Evolutionary conservation across 2,797 vertebrate species (phyloP), one percentile per base, ranked within the genome.

Genomic region (Clarias fuscus): DNA sequence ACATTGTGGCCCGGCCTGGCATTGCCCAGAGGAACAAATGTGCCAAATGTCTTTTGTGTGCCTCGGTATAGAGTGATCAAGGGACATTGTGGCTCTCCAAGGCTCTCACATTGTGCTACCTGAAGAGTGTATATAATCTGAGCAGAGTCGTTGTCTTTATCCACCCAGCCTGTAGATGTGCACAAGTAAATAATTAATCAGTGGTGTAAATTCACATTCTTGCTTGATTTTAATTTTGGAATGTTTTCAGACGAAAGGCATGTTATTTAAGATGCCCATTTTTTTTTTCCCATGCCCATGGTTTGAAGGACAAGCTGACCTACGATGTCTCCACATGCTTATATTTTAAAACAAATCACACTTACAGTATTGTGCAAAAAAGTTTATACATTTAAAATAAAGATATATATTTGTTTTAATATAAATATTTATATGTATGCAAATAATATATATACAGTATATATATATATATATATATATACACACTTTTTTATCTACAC

Each of bases 61-160:
- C 96, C 96, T 77, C 95, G 94, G 90, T 97, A 97, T 73, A 97
- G 91, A 53, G 93, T 95, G 56, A 95, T 92, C 71, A 89, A 56
- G 3, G 92, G 93, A 84, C 95, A 96, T 22, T 20, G 4, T 0
- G 67, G 8, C 43, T 48, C 62, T 83, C 77, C 83, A 6, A 15
- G 15, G 24, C 85, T 58, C 17, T 91, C 89, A 70, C 95, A 96
- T 10, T 89, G 89, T 8, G 91, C 87, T 59, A 94, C 94, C 82
- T 94, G 93, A 82, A 97, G 89, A 4, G 91, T 92, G 82, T 95
- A 97, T 76, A 96, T 94, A 53, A 96, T 86, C 93, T 96, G 96
- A 88, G 92, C 88, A n/a, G 87, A 61, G 17, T 88, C 84, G 30
- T 56, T 89, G 37, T 93, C 91, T 67, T 91, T 90, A 90, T 92